Conservation (phyloP, 1,140 invertebrate species). For the Drosophila nasuta region DNA sequence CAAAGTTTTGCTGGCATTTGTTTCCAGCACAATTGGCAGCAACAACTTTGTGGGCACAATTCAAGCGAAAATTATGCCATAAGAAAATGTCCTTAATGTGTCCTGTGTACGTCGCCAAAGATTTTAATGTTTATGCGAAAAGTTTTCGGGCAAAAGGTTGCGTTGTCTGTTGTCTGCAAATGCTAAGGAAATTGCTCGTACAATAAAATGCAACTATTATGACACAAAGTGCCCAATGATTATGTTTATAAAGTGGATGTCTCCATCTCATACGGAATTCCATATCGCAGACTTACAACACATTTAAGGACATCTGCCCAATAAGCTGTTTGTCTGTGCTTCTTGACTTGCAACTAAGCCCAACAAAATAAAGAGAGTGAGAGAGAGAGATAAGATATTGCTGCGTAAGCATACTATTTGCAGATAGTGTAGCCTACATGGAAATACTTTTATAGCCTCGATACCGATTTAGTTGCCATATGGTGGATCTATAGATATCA, state of each 20-base stretch:
- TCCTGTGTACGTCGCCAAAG: slow-evolving; percentile 35
- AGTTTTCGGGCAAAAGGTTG: slow-evolving; percentile 65
- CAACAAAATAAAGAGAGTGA: neutral
- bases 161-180: neutral
- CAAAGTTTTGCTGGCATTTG: slow-evolving; percentile 64
- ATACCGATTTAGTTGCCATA: slow-evolving; percentile 69
- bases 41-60: slow-evolving; percentile 70
- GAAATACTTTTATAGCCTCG: slow-evolving; percentile 68
- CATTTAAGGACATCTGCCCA: neutral
- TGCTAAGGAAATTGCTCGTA: slow-evolving; percentile 6
- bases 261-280: neutral
- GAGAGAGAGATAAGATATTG: slow-evolving; percentile 37
- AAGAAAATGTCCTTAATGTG: slow-evolving; percentile 75
- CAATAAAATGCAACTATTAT: slow-evolving; percentile 37
- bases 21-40: slow-evolving; percentile 66
- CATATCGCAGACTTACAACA: neutral
- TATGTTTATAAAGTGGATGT: slow-evolving; percentile 3
- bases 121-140: slow-evolving; percentile 80
- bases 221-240: slow-evolving; percentile 1
- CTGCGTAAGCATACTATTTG: slow-evolving; percentile 23
- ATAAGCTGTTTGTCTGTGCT: neutral
- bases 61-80: slow-evolving; percentile 77
- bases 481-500: slow-evolving; percentile 65
- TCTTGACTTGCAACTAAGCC: slow-evolving; percentile 35
- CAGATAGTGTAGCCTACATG: slow-evolving; percentile 52